Percentiles rank a stretch among this genome's conserved stretches.
Conservation (phyloP, 2,113 vertebrate species). For the Dendropsophus ebraccatus region DNA sequence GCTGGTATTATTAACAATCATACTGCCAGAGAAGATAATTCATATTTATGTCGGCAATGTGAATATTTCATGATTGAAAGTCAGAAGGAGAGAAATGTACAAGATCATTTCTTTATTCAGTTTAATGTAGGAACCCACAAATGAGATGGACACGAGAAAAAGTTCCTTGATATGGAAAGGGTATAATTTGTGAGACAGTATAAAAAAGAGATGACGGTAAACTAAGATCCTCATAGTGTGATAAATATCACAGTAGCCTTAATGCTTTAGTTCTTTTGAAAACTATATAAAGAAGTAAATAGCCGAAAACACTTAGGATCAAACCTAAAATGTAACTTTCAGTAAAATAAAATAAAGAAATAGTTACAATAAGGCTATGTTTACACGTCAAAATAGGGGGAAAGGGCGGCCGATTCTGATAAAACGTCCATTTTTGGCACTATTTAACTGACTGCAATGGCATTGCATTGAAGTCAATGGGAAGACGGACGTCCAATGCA, state of each 20-base stretch:
- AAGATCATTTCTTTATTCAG: not conserved
- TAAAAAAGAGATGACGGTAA: not conserved
- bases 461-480: too few species aligned
- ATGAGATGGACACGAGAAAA: not conserved
- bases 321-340: too few species aligned
- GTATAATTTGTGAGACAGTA: not conserved
- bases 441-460: too few species aligned
- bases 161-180: not conserved
- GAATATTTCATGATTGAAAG: slow-evolving; percentile 58
- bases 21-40: slow-evolving; percentile 63
- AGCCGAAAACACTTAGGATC: not conserved
- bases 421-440: too few species aligned
- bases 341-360: too few species aligned
- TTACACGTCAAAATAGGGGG: too few species aligned
- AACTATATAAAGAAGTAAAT: not conserved
- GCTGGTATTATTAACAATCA: slow-evolving; percentile 62
- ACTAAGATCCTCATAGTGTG: not conserved
- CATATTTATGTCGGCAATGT: slow-evolving; percentile 61
- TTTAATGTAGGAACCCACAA: not conserved
- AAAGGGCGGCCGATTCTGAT: too few species aligned
- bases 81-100: slow-evolving; percentile 6
- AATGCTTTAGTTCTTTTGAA: not conserved
- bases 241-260: not conserved
- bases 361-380: too few species aligned
- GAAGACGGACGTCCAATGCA: too few species aligned